Evolutionary conservation across 2,888 invertebrate species (phyloP), one percentile per base, ranked within the genome.

Genomic region (Eristalinus sepulchralis): DNA sequence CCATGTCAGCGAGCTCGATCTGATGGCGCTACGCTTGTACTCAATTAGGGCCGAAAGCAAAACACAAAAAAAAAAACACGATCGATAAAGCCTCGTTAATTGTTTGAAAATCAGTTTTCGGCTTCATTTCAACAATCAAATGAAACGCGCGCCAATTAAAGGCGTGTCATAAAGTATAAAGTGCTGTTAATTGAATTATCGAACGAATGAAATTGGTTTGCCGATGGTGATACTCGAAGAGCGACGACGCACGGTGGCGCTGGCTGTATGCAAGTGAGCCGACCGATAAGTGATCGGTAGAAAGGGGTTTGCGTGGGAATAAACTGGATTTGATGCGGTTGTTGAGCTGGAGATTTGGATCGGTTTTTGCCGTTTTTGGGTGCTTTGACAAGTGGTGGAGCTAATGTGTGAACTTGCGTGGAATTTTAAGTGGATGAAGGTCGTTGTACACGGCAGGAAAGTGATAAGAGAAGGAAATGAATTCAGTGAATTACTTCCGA

Each of bases 1-100:
- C 17, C 8, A n/a, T 39, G 39, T 39, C 39, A 39, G 13, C 27
- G n/a, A n/a, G 11, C 11, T 36, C 39, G 13, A n/a, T 13, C 5
- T 13, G 47, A 13, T 64, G 63, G 55, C 55, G 24, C 33, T 47
- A 47, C 53, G 59, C 22, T 22, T 22, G 24, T 33, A n/a, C 62
- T 22, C 33, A 13, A 20, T 27, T 13, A 63, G 63, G 20, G 1
- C 13, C 36, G 20, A 5, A 1, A 47, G 8, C n/a, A 39, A 13
- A 11, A 34, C 3, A 2, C n/a, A n/a, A n/a, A n/a, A n/a, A n/a
- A n/a, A n/a, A n/a, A n/a, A n/a, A n/a, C n/a, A 24, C 20, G 68
- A 68, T 24, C 73, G 73, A 67, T 76, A 59, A 75, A 66, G 31
- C 36, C 13, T 20, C 66, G 63, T n/a, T 75, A 75, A 59, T 66